Percentiles rank a stretch among this genome's conserved stretches.
Evolutionary conservation across 2,113 vertebrate species (phyloP).

Genomic region (Platysternon megacephalum): DNA sequence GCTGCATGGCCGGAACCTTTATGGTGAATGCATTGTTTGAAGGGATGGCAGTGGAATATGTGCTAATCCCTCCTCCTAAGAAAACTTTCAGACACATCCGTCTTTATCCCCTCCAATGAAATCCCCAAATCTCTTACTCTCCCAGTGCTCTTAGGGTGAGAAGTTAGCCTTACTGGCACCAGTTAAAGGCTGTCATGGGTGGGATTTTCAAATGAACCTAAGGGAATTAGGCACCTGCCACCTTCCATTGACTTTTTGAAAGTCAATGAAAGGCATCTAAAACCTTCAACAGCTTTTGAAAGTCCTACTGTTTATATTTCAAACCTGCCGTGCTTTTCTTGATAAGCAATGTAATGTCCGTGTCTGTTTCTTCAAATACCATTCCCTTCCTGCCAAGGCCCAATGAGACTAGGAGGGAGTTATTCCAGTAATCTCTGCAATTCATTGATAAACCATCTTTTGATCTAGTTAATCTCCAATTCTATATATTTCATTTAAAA

Average conservation of each 20-base stretch:
- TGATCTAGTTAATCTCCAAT: not conserved
- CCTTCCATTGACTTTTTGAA: not conserved
- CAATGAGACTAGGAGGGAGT: not conserved
- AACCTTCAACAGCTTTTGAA: not conserved
- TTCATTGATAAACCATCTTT: not conserved
- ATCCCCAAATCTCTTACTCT: not conserved
- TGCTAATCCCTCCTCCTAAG: constrained; percentile 47
- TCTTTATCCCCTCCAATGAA: constrained; percentile 1
- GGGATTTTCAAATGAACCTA: not conserved
- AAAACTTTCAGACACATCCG: not conserved
- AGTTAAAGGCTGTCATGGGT: not conserved
- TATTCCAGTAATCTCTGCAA: not conserved
- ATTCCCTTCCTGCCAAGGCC: not conserved
- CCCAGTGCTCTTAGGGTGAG: constrained; percentile 12
- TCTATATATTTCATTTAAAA: not conserved
- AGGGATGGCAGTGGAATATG: constrained; percentile 30
- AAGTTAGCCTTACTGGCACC: not conserved
- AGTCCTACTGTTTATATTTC: not conserved
- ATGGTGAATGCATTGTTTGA: constrained; percentile 48
- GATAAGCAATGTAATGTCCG: not conserved
- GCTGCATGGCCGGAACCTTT: not conserved
- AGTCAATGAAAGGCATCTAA: not conserved
- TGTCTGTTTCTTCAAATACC: accelerated
- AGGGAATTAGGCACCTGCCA: not conserved
- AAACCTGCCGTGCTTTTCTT: not conserved